Evolutionary conservation across 2,888 invertebrate species (phyloP), one percentile per base, ranked within the genome.

Genomic region (Dicyrtomina minuta): DNA sequence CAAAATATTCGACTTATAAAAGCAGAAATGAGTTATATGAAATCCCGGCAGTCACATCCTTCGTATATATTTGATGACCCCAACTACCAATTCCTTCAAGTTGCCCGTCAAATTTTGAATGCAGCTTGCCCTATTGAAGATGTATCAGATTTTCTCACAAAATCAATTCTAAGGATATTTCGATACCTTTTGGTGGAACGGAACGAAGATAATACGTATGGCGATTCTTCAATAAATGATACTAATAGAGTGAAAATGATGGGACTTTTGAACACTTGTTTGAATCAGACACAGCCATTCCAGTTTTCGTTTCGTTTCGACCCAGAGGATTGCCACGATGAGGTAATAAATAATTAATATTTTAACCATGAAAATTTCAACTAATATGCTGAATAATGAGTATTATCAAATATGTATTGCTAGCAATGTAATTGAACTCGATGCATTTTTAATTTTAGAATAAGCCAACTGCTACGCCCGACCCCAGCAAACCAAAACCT

Each of bases 1-100:
- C 58, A 58, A 27, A 58, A 58, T 58, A 2, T 58, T 10, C 33
- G 58, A 39, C 20, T 27, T 20, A 58, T 58, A n/a, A 58, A 58
- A 17, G 4, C 39, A 15, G 58, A 58, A 39, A n/a, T 20, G 1
- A 20, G n/a, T 6, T 58, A 39, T 39, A 27, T 58, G 33, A n/a
- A 13, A 17, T 2, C 39, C 2, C 58, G 15, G 10, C 20, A 15
- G 17, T 5, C 5, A 17, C n/a, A 24, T 20, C 58, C 58, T n/a
- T n/a, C n/a, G n/a, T n/a, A n/a, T n/a, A n/a, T 5, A 2, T 51
- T 51, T 10, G 33, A 58, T 5, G 39, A 58, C 10, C 3, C 17
- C 20, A 10, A n/a, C 5, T 58, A 58, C 17, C 39, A 27, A 33
- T 39, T 58, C 17, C 58, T 58, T 33, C 58, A 58, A 33, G 10